A percentile compares a stretch with the other conserved stretches of the same genome.
phyloP scores from a whole-genome alignment of 2,888 invertebrate genomes.

The Pollenia amentaria region DNA sequence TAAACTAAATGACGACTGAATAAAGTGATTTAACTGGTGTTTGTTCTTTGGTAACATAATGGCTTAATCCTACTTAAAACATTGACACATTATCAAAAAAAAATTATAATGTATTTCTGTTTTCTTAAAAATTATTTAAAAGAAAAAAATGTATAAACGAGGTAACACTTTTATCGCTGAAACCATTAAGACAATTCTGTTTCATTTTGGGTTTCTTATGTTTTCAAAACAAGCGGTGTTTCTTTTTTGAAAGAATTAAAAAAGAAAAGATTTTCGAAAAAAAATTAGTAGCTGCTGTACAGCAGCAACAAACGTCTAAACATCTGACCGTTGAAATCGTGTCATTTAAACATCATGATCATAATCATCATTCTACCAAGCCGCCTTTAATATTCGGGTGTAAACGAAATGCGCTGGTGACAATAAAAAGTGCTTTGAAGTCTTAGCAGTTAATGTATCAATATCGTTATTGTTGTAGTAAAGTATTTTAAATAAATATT shows the following conservation, averaged over 20 bases:
- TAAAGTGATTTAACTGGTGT: constrained; percentile 12
- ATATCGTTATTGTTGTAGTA: neutral
- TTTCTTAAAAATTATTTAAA: neutral
- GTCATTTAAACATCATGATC: constrained; percentile 12
- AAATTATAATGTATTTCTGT: neutral
- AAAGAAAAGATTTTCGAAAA: neutral
- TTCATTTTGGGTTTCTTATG: neutral
- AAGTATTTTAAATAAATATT: constrained; percentile 27
- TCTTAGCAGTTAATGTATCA: constrained; percentile 49
- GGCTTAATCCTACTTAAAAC: constrained; percentile 24
- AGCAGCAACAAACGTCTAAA: constrained; percentile 4
- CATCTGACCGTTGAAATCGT: constrained; percentile 10
- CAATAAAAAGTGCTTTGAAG: constrained; percentile 59
- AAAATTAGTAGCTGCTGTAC: constrained; percentile 56
- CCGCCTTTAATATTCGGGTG: constrained; percentile 40
- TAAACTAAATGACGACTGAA: constrained; percentile 24
- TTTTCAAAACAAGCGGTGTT: constrained; percentile 34
- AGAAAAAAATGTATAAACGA: neutral
- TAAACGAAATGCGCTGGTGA: constrained; percentile 55
- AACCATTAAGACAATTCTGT: constrained; percentile 13
- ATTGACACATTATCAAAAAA: constrained; percentile 54
- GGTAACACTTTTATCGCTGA: constrained; percentile 24
- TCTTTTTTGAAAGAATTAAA: constrained; percentile 14
- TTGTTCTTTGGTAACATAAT: neutral
- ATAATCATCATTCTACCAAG: constrained; percentile 9